Evolutionary conservation across 1,140 invertebrate genomes (phyloP), one percentile per base, ranked within the genome.

Genomic region (Diachasma alloeum): DNA sequence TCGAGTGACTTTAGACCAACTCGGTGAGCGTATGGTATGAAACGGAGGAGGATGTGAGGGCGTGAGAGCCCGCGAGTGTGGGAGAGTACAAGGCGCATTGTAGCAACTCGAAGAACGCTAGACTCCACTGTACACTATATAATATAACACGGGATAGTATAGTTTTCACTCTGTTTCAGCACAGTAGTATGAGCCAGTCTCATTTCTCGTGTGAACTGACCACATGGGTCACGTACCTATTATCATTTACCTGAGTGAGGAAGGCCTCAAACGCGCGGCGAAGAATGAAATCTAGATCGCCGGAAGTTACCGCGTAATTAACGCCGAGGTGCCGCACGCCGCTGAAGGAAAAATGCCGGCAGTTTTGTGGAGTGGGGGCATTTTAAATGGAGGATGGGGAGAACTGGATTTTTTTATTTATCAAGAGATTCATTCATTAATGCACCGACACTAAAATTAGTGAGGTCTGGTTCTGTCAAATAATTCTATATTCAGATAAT

Each of bases 221-320:
- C 88, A 90, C 88, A 88, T 86, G 87, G 88, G 88, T 90, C 88
- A 90, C 88, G 88, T 90, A 87, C 86, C 85, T 90, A 90, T 90
- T 89, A 90, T 89, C 89, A 89, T 90, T 88, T 88, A 85, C 87
- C 86, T 82, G 82, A 87, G 44, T 53, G 42, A 46, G 63, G 19
- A 63, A 63, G 36, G 44, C 46, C 15, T 59, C 37, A 77, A 17
- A 69, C 39, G 1, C 53, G 42, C 56, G 70, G 72, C 37, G 72
- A 89, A 89, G 88, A 90, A 90, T 89, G 88, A 90, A 89, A 90
- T 90, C 88, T 90, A 90, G 88, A 90, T 90, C 88, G 88, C 87
- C 88, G 88, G 88, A 90, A 90, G 88, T 85, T 80, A 80, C 85
- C 74, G 87, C 86, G 86, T 90, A 90, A 89, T 90, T 89, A 90